phyloP scores from a whole-genome alignment of 2,113 vertebrate genomes.

The Xerus inauris region DNA sequence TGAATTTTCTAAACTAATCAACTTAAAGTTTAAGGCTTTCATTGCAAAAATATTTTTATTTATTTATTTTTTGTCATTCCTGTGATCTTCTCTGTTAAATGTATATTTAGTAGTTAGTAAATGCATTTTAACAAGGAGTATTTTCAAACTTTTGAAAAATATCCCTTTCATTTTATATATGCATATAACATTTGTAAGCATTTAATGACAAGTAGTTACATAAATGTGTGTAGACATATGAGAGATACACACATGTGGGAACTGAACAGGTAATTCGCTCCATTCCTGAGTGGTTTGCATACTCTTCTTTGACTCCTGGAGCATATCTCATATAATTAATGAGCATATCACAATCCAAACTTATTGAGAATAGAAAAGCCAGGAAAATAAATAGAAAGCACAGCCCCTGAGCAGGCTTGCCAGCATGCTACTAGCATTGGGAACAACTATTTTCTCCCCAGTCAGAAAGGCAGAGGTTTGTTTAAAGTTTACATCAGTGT shows the following conservation, averaged over 20 bases:
- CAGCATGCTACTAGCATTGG: fast-evolving
- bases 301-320: not conserved
- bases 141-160: not conserved
- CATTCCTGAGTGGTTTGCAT: not conserved
- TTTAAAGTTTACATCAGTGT: slow-evolving; percentile 8
- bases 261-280: not conserved
- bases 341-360: not conserved
- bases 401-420: not conserved
- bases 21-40: not conserved
- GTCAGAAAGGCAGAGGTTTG: not conserved
- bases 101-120: not conserved
- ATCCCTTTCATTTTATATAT: not conserved
- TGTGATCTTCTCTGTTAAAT: not conserved
- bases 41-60: not conserved
- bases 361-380: slow-evolving; percentile 7
- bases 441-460: not conserved
- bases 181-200: not conserved
- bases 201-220: not conserved
- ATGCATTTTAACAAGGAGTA: not conserved
- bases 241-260: not conserved
- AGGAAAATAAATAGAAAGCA: not conserved
- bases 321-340: slow-evolving; percentile 49
- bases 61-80: not conserved
- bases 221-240: not conserved
- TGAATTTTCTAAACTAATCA: slow-evolving; percentile 23